Evolutionary conservation across 2,113 vertebrate species (phyloP).

Genomic region (Thalassoma bifasciatum): DNA sequence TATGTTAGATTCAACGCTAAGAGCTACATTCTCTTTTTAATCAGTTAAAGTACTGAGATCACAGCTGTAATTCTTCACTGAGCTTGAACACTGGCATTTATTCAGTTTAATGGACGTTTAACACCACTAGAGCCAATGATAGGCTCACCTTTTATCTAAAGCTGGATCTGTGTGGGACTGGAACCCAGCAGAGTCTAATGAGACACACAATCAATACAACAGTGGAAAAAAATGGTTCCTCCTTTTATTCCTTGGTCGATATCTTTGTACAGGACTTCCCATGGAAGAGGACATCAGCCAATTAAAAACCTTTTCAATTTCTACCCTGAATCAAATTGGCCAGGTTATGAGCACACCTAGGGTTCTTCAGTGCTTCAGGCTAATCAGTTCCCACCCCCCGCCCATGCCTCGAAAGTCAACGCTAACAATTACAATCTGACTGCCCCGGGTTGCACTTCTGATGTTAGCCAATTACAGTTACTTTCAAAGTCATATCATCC

Average conservation of each 20-base stretch:
- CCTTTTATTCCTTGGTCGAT: constrained; percentile 3
- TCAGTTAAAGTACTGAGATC: not conserved
- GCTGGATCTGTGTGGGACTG: not conserved
- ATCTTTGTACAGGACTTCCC: not conserved
- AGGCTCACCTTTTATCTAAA: not conserved
- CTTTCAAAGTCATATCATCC: constrained; percentile 59
- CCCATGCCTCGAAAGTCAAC: constrained; percentile 45
- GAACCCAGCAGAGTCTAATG: not conserved
- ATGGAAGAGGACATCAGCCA: constrained; percentile 38
- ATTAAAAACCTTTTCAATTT: constrained; percentile 56
- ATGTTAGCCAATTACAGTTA: constrained; percentile 60
- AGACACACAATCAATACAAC: not conserved
- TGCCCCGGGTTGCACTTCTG: constrained; percentile 24
- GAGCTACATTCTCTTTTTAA: not conserved
- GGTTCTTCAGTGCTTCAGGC: constrained; percentile 42
- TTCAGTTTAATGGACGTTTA: constrained; percentile 4
- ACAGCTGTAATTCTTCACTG: not conserved
- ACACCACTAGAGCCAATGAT: not conserved
- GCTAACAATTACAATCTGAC: constrained; percentile 45
- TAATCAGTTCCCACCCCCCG: constrained; percentile 43
- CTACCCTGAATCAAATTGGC: constrained; percentile 41
- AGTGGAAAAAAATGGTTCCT: constrained; percentile 7
- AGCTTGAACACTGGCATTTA: not conserved
- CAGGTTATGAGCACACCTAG: constrained; percentile 42
- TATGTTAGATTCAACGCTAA: not conserved